A percentile compares a stretch with the other conserved stretches of the same genome.
These are phyloP conservation scores for Clusia tigrina DNA, from an alignment of 2,888 invertebrate genomes.

Conservation along the genomic window DNA sequence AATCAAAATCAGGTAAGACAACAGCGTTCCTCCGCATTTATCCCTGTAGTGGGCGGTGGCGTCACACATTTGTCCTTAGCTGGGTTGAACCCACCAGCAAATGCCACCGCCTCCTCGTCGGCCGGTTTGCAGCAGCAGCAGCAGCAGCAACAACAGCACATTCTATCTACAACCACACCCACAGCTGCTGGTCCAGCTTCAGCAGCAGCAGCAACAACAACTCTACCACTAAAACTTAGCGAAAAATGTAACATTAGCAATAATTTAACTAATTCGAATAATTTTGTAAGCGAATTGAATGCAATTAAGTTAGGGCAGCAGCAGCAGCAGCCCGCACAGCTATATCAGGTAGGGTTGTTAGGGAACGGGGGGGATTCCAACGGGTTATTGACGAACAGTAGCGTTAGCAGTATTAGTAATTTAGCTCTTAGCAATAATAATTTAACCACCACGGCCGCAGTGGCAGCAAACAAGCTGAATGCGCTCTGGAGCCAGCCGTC, in stretches of 20 bases:
- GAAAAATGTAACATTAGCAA: constrained; percentile 48
- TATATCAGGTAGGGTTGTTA: constrained; percentile 35
- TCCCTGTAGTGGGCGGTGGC: constrained; percentile 17
- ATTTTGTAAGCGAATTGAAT: constrained; percentile 52
- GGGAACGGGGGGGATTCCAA: constrained; percentile 44
- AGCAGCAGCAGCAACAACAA: constrained; percentile 36
- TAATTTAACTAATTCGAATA: constrained; percentile 36
- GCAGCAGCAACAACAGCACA: constrained; percentile 21
- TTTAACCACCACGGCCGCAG: constrained; percentile 33
- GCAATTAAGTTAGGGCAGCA: constrained; percentile 40
- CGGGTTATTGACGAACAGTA: constrained; percentile 38
- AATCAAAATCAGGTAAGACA: constrained; percentile 19
- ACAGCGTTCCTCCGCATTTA: constrained; percentile 20
- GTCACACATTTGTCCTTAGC: constrained; percentile 25
- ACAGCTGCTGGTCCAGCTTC: constrained; percentile 31
- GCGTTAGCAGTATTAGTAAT: constrained; percentile 58
- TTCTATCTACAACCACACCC: constrained; percentile 20
- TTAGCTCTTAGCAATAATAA: constrained; percentile 59
- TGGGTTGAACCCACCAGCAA: background rate
- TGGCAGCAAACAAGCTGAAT: constrained; percentile 30
- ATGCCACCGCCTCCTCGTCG: constrained; percentile 18
- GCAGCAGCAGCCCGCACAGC: constrained; percentile 31
- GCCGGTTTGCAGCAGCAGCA: constrained; percentile 28
- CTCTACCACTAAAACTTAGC: constrained; percentile 45
- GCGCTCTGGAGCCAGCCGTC: constrained; percentile 27